phyloP scores from a whole-genome alignment of 2,113 vertebrate genomes.

The Chaenocephalus aceratus region DNA sequence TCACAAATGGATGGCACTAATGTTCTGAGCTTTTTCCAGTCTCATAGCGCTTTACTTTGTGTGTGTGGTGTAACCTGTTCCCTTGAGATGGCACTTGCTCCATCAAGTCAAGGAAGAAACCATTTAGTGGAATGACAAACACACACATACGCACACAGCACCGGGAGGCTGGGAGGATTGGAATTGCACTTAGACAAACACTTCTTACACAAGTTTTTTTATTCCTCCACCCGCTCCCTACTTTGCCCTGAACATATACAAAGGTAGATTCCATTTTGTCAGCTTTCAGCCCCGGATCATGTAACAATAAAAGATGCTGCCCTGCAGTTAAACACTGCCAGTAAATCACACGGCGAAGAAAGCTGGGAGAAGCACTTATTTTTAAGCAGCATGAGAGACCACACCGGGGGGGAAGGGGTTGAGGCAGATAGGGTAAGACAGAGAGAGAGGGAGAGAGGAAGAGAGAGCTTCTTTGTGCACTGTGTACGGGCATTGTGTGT shows the following conservation, averaged over 20 bases:
- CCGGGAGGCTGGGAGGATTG: constrained; percentile 69
- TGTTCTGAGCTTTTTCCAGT: constrained; percentile 72
- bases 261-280: constrained; percentile 84
- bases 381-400: constrained; percentile 80
- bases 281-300: constrained; percentile 85
- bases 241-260: constrained; percentile 64
- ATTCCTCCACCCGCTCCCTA: constrained; percentile 43
- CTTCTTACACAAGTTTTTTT: constrained; percentile 68
- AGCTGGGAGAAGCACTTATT: constrained; percentile 82
- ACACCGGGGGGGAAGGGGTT: constrained; percentile 58
- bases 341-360: constrained; percentile 83
- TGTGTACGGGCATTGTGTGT: constrained; percentile 82
- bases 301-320: constrained; percentile 85
- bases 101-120: constrained; percentile 81
- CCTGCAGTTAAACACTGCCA: constrained; percentile 82
- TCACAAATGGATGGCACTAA: constrained; percentile 73
- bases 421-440: constrained; percentile 69
- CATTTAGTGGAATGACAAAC: constrained; percentile 81
- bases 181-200: constrained; percentile 79
- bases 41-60: constrained; percentile 68
- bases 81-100: constrained; percentile 77
- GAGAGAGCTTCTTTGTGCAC: constrained; percentile 81
- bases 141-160: constrained; percentile 58
- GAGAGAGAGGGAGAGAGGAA: constrained; percentile 48
- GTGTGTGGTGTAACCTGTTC: constrained; percentile 65